Percentiles rank a stretch among this genome's conserved stretches.
Evolutionary conservation across 2,797 vertebrate species (phyloP).

Genomic region (Carapus acus): DNA sequence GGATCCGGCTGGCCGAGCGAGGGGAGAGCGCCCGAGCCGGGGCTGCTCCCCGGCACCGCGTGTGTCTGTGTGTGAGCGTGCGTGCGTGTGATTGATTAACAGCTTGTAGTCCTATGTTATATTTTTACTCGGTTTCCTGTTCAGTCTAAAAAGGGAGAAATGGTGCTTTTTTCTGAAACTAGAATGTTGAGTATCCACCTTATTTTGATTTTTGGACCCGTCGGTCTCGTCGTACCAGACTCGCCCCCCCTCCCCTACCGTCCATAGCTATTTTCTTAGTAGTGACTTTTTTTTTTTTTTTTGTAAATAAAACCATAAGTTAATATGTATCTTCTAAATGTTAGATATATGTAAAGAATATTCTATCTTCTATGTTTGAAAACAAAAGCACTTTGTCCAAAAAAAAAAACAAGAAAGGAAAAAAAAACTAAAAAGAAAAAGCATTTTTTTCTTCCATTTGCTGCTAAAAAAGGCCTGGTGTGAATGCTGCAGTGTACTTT

Average conservation of each 20-base stretch:
- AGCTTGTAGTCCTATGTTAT: conserved; percentile 44
- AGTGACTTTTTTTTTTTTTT: conserved; percentile 59
- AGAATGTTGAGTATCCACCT: conserved; percentile 58
- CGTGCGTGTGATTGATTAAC: conserved; percentile 37
- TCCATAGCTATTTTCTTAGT: conserved; percentile 70
- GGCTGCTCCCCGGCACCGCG: conserved; percentile 25
- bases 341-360: conserved; percentile 86
- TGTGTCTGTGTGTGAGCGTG: conserved; percentile 28
- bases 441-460: conserved; percentile 98
- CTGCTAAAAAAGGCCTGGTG: conserved; percentile 96
- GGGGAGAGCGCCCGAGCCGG: too few species aligned
- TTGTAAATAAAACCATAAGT: conserved; percentile 70
- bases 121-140: conserved; percentile 59
- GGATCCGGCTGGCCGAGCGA: too few species aligned
- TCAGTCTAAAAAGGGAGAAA: conserved; percentile 72
- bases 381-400: conserved; percentile 95
- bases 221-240: conserved; percentile 65
- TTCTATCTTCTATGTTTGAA: conserved; percentile 85
- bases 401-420: conserved; percentile 66
- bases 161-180: conserved; percentile 66
- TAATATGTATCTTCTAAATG: conserved; percentile 83
- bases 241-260: conserved; percentile 60
- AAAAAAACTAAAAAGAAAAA: conserved; percentile 74
- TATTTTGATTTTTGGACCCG: conserved; percentile 56
- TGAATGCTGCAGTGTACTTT: conserved; percentile 99